Base-by-base conservation (phyloP, 2,797 vertebrate genomes). In the Acipenser oxyrinchus region DNA sequence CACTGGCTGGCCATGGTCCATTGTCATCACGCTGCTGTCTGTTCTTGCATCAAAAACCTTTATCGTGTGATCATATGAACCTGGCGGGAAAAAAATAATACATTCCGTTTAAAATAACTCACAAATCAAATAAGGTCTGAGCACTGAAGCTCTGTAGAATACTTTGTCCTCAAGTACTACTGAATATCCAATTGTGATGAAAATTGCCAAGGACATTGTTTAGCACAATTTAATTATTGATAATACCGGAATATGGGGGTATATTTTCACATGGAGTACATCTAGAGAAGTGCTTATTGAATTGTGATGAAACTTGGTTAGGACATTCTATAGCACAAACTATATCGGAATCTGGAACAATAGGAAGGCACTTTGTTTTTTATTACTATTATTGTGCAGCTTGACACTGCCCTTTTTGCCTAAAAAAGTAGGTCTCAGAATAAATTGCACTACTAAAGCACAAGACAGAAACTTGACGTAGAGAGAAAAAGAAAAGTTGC, bases 61-160 rank as follows among this genome's bases (percentile, higher is more conserved):
- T 66, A 99, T 82, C 0, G 92, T 94, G 74, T 99, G 96, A 82
- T 99, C 97, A 50, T 99, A 99, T 0, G 97, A 97, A 64, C 97
- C 96, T 99, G 82, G 13, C 73, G 7, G 0, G 8, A 23, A 69
- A 13, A 70, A 8, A 4, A 60, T 1, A 8, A 18, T 18, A 37
- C 0, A 37, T 0, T 4, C 2, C 23, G 2, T 37, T 37, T 64
- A 10, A 64, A 51, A 10, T n/a, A 23, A 64, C 55, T 61, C 4
- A 62, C 48, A 7, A 7, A 53, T 52, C 15, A 8, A 12, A 15
- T 52, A 48, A 51, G 8, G 15, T 48, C 9, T 6, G 5, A 37
- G 13, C 18, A 48, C 60, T 7, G 7, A 62, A 10, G 4, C 18
- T 15, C 12, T 8, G 4, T 49, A 49, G 23, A 10, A 53, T 4